These are phyloP conservation scores for Siniperca knerii DNA, from an alignment of 2,113 vertebrate species.

Conservation along the genomic window DNA sequence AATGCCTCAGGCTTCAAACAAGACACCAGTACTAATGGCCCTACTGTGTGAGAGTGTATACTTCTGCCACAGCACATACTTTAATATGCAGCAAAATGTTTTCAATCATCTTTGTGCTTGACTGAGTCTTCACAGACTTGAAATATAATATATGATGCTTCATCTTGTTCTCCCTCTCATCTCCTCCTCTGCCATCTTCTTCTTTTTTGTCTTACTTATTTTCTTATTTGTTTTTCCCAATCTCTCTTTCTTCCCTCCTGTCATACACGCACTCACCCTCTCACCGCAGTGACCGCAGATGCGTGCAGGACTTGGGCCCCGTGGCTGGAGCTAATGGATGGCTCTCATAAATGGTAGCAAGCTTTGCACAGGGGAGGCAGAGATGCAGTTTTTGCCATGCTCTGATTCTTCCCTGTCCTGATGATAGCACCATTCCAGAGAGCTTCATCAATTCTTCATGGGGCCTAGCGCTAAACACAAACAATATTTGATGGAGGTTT, in stretches of 20 bases:
- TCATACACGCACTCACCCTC: conserved; percentile 1
- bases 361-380: conserved; percentile 57
- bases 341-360: conserved; percentile 62
- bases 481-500: conserved; percentile 81
- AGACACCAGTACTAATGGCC: conserved; percentile 52
- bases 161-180: background rate
- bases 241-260: background rate
- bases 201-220: background rate
- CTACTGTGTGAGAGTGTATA: conserved; percentile 25
- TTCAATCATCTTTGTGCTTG: conserved; percentile 11
- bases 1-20: conserved; percentile 55
- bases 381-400: conserved; percentile 67
- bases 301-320: conserved; percentile 46
- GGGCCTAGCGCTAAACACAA: conserved; percentile 76
- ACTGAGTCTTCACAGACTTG: background rate
- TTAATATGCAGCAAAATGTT: conserved; percentile 34
- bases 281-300: conserved; percentile 32
- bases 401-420: conserved; percentile 72
- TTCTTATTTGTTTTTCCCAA: conserved; percentile 3
- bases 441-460: conserved; percentile 83
- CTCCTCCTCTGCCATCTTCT: background rate
- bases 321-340: conserved; percentile 74
- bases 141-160: background rate
- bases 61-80: conserved; percentile 4
- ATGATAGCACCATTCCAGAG: conserved; percentile 60